phyloP scores from a whole-genome alignment of 2,888 invertebrate genomes.

The Saturnia pavonia region DNA sequence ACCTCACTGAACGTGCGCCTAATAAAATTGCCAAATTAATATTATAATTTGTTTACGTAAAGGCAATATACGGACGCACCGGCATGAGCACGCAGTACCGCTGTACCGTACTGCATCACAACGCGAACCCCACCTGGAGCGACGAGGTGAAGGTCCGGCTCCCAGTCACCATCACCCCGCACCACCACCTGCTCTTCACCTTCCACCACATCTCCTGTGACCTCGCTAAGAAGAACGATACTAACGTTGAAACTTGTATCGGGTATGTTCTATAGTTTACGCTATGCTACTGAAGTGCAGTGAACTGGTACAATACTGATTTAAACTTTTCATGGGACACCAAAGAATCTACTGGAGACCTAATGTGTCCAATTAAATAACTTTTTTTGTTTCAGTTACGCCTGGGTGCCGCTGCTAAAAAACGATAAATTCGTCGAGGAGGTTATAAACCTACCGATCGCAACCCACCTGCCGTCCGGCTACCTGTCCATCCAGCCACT shows the following conservation, averaged over 20 bases:
- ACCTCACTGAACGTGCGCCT: too few species aligned
- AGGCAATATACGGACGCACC: conserved; percentile 72
- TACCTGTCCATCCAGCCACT: conserved; percentile 95
- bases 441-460: conserved; percentile 91
- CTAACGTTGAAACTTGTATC: conserved; percentile 90
- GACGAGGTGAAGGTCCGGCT: conserved; percentile 96
- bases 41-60: conserved; percentile 23
- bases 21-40: neutral
- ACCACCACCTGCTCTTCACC: conserved; percentile 96
- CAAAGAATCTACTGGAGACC: too few species aligned
- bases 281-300: too few species aligned
- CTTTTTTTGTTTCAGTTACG: conserved; percentile 78
- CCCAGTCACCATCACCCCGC: conserved; percentile 91
- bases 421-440: conserved; percentile 91
- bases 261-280: conserved; percentile 74
- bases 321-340: too few species aligned
- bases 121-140: conserved; percentile 93
- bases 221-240: conserved; percentile 89
- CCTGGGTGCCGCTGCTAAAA: conserved; percentile 95
- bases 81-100: conserved; percentile 85
- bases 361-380: too few species aligned
- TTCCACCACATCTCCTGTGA: conserved; percentile 98
- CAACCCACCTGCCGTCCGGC: conserved; percentile 92
- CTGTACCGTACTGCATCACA: conserved; percentile 94
- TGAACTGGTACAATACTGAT: too few species aligned